Evolutionary conservation across 2,797 vertebrate species (phyloP).

Genomic region (Danio aesculapii): DNA sequence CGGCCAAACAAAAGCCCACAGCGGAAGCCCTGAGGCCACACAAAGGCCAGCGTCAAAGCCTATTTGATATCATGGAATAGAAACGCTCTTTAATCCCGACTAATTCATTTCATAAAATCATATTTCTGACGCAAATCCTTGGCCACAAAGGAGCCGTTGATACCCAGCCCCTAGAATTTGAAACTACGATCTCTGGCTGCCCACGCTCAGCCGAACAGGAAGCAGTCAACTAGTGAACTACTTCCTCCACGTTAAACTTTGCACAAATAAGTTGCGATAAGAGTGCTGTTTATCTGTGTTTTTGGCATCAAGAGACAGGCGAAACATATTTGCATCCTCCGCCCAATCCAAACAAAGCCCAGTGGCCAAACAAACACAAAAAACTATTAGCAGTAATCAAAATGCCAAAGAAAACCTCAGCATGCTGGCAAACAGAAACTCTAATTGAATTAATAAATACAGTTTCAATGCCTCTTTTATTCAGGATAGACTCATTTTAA

Average conservation of each 20-base stretch:
- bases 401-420: constrained; percentile 38
- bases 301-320: constrained; percentile 39
- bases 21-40: constrained; percentile 35
- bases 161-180: constrained; percentile 36
- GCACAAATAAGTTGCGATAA: constrained; percentile 47
- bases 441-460: constrained; percentile 43
- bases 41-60: constrained; percentile 45
- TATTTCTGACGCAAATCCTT: constrained; percentile 58
- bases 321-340: constrained; percentile 41
- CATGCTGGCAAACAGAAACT: constrained; percentile 32
- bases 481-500: neutral
- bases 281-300: constrained; percentile 38
- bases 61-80: constrained; percentile 49
- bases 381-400: constrained; percentile 53
- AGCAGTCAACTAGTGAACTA: constrained; percentile 43
- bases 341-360: constrained; percentile 42
- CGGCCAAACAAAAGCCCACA: constrained; percentile 35
- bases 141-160: constrained; percentile 62
- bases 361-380: constrained; percentile 42
- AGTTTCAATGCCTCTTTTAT: neutral
- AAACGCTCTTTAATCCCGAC: constrained; percentile 52
- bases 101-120: constrained; percentile 56
- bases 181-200: constrained; percentile 23
- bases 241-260: constrained; percentile 50
- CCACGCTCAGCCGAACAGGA: constrained; percentile 55